Evolutionary conservation across 2,113 vertebrate species (phyloP).

Genomic region (Scopus umbretta): DNA sequence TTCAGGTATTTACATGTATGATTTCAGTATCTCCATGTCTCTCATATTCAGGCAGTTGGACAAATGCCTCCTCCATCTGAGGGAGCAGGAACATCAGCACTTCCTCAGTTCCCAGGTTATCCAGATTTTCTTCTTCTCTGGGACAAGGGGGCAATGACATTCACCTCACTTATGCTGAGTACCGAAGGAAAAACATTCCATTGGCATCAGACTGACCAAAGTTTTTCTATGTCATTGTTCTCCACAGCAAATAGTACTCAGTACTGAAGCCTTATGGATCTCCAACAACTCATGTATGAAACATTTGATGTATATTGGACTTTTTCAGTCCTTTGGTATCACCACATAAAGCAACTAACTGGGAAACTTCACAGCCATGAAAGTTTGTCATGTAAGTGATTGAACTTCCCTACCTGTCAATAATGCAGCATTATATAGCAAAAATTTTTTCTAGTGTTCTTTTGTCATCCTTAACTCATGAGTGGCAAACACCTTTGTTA

Average conservation of each 20-base stretch:
- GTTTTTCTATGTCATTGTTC: background rate
- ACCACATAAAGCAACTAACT: background rate
- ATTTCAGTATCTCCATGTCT: background rate
- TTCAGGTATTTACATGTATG: background rate
- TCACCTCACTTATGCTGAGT: background rate
- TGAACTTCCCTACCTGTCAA: background rate
- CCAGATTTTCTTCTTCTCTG: background rate
- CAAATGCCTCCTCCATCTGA: too few relatives aligned
- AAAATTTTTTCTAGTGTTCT: background rate
- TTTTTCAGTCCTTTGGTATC: background rate
- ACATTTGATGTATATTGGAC: background rate
- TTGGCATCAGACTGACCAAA: background rate
- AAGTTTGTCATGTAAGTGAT: background rate
- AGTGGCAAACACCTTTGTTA: background rate
- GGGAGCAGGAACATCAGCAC: background rate
- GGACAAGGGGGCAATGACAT: background rate
- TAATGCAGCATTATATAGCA: background rate
- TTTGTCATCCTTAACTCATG: background rate
- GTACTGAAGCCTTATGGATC: background rate
- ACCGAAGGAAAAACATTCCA: background rate
- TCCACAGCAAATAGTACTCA: background rate
- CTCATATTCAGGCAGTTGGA: background rate
- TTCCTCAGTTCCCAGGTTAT: background rate
- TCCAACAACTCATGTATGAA: background rate
- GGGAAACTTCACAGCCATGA: background rate